Evolutionary conservation across 2,888 invertebrate genomes (phyloP), one percentile per base, ranked within the genome.

Genomic region (Cheilosia vernalis): DNA sequence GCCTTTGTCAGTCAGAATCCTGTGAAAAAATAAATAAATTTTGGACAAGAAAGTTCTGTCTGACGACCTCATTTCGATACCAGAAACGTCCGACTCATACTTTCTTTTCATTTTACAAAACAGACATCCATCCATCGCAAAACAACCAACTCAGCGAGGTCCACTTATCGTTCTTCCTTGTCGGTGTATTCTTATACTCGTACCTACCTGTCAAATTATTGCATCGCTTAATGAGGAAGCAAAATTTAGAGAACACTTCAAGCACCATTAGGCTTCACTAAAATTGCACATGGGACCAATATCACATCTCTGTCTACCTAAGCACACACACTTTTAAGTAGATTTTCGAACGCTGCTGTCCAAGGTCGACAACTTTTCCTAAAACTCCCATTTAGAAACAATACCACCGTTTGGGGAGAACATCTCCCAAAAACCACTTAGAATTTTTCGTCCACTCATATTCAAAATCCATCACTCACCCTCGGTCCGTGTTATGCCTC

Each of bases 401-500:
- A 51, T 51, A 27, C 2, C 1, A 27, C 5, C 4, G 15, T 21
- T n/a, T 7, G 13, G 17, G 33, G 40, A 10, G 58, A 44, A 33
- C 17, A 33, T 58, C 21, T 13, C 17, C 37, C 13, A 2, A 37
- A 64, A 79, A 79, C 78, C 78, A 79, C 78, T 79, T 79, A 79
- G 51, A 37, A 47, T 19, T 61, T 61, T 60, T 67, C 42, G 56
- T 47, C 56, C 64, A 58, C 56, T 79, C 70, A 70, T 79, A 79
- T 79, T 79, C 56, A 78, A 78, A 78, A 70, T 78, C 63, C 78
- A 78, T 78, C 42, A 47, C 15, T 40, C 37, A 37, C 37, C 37
- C 37, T 37, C 37, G 13, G 13, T 30, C 21, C 24, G 5, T 49
- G 4, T 24, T 0, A 17, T 4, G 5, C 21, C 24, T 1, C 33